Conservation (phyloP, 2,797 vertebrate species). For the Mormyrops boulengeri region DNA sequence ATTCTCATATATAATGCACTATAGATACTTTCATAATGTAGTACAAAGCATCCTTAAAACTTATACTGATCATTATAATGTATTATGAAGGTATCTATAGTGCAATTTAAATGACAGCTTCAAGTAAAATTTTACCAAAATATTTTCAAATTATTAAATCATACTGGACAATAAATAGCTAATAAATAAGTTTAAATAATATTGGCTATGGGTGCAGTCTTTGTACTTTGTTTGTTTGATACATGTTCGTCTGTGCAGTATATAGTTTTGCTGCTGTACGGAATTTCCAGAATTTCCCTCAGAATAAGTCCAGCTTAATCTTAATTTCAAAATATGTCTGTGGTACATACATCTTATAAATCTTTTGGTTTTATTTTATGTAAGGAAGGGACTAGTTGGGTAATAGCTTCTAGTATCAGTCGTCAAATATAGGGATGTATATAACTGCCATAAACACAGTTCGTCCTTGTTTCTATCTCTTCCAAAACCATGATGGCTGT, state of each 20-base stretch:
- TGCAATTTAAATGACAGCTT: not conserved
- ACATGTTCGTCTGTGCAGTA: not conserved
- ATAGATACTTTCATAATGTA: not conserved
- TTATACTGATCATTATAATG: not conserved
- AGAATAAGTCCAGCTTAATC: not conserved
- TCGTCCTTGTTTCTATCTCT: conserved; percentile 60
- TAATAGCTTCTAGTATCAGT: conserved; percentile 54
- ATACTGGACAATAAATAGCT: not conserved
- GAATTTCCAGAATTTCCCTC: not conserved
- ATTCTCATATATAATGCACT: not conserved
- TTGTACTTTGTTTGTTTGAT: not conserved
- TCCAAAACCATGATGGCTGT: conserved; percentile 56
- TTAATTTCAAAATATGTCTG: not conserved
- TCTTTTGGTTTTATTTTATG: conserved; percentile 28
- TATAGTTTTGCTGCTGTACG: not conserved
- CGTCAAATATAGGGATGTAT: conserved; percentile 56
- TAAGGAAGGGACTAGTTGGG: conserved; percentile 28
- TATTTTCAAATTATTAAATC: not conserved
- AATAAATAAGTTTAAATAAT: not conserved
- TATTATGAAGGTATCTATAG: not conserved
- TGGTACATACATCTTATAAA: not conserved
- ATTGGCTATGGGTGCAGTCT: not conserved
- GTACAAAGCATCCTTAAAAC: not conserved
- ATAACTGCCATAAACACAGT: conserved; percentile 57
- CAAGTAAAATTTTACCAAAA: not conserved